Conservation (phyloP, 1,140 invertebrate genomes). For the Oryzaephilus surinamensis region DNA sequence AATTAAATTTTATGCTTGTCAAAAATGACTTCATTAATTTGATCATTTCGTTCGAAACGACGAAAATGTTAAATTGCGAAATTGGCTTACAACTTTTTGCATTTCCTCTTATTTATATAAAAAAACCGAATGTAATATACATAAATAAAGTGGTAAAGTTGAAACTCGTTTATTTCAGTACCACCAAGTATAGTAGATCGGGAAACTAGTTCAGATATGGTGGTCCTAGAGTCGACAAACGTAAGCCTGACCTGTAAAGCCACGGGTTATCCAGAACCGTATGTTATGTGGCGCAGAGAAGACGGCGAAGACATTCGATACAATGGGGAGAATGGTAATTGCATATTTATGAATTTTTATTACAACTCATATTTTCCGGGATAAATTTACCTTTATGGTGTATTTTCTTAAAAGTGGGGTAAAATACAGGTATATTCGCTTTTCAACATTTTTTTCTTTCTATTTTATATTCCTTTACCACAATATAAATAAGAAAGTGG, state of each 20-base stretch:
- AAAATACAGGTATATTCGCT: no score
- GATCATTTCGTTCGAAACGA: no score
- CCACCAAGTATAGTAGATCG: slow-evolving; percentile 75
- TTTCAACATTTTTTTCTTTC: no score
- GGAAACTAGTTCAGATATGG: slow-evolving; percentile 79
- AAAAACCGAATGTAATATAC: no score
- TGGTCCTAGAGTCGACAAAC: slow-evolving; percentile 79
- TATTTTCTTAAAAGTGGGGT: no score
- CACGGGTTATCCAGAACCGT: slow-evolving; percentile 79
- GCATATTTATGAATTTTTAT: slow-evolving; percentile 19
- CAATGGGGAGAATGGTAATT: slow-evolving; percentile 33
- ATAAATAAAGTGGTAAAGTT: no score
- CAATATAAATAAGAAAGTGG: no score
- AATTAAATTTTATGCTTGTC: no score
- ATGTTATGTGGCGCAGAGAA: slow-evolving; percentile 83
- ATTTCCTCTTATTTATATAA: no score
- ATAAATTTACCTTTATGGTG: slow-evolving; percentile 8
- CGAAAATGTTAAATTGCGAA: neutral
- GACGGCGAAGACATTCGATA: slow-evolving; percentile 79
- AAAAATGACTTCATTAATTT: no score
- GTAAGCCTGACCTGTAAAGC: slow-evolving; percentile 80
- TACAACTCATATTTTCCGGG: slow-evolving; percentile 4
- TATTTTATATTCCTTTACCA: no score
- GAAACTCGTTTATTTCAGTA: no score
- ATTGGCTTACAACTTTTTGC: neutral